Evolutionary conservation across 2,888 invertebrate genomes (phyloP), one percentile per base, ranked within the genome.

Genomic region (Fissipunctia ypsillon): DNA sequence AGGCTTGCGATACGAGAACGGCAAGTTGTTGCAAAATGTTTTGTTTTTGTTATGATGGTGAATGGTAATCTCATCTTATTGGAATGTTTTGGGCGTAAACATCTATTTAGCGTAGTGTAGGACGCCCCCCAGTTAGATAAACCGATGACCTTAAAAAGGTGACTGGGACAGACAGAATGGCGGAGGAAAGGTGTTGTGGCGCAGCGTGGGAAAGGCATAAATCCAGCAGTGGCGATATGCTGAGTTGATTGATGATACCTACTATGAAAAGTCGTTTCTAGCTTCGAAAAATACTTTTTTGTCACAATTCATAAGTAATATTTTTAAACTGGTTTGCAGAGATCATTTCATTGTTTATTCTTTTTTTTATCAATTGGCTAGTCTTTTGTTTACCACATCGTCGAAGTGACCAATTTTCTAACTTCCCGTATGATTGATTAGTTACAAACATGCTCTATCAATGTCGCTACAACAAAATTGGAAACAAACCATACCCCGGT

Each of bases 391-490:
- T 45, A 41, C 28, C 16, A 19, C 14, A n/a, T n/a, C n/a, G 16
- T 57, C 16, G 25, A 31, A 43, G 28, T 43, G 35, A 56, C 41
- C 60, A 75, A 43, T 69, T 61, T 75, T 43, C 45, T 25, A 81
- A 81, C 61, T 50, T 52, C 35, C 6, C 19, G 38, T 54, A 43
- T 77, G 61, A 77, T 48, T 68, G 78, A 80, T 77, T 70, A 68
- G 77, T 70, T 65, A 50, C 52, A 71, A 70, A 76, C 82, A 64
- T 64, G 77, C 65, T 80, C 52, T 70, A 69, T 72, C 84, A 82
- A 67, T 73, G 84, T 75, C 71, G 84, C 52, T 57, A 67, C 45
- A 69, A 81, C 87, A 14, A 80, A 80, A 60, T 54, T 54, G 52
- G 28, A 60, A 73, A 73, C 41, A 63, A 45, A 73, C 14, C n/a